Conservation (phyloP, 2,113 vertebrate genomes). For the Chauna torquata region DNA sequence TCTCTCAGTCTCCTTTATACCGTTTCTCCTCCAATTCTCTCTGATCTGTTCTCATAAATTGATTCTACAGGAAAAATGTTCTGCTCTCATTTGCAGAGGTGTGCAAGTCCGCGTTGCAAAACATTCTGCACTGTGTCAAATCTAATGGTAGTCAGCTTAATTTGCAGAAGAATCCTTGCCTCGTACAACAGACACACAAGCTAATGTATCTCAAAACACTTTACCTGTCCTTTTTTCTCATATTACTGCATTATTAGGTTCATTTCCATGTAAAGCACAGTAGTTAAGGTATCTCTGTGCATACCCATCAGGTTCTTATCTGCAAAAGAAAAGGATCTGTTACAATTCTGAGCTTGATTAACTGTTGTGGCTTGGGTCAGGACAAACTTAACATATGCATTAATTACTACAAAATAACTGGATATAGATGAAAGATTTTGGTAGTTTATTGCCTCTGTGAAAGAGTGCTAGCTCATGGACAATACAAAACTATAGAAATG, state of each 20-base stretch:
- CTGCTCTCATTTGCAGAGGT: background rate
- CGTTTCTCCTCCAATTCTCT: conserved; percentile 17
- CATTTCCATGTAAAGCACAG: background rate
- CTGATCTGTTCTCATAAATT: conserved; percentile 11
- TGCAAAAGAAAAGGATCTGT: background rate
- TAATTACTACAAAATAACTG: background rate
- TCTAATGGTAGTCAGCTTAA: background rate
- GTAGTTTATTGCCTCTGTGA: background rate
- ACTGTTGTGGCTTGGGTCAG: background rate
- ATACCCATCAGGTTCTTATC: background rate
- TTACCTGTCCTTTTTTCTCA: background rate
- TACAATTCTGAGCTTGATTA: background rate
- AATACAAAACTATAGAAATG: background rate
- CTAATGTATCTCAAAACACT: background rate
- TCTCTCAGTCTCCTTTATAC: background rate
- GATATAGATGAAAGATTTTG: background rate
- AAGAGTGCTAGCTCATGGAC: background rate
- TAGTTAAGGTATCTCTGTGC: background rate
- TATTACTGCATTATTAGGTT: background rate
- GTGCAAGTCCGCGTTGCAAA: background rate
- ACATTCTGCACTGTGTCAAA: background rate
- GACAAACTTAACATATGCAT: background rate
- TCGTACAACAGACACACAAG: background rate
- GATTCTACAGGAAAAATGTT: conserved; percentile 27
- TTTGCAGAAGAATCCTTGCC: background rate